Evolutionary conservation across 2,888 invertebrate species (phyloP), one percentile per base, ranked within the genome.

Genomic region (Eilema griseolum): DNA sequence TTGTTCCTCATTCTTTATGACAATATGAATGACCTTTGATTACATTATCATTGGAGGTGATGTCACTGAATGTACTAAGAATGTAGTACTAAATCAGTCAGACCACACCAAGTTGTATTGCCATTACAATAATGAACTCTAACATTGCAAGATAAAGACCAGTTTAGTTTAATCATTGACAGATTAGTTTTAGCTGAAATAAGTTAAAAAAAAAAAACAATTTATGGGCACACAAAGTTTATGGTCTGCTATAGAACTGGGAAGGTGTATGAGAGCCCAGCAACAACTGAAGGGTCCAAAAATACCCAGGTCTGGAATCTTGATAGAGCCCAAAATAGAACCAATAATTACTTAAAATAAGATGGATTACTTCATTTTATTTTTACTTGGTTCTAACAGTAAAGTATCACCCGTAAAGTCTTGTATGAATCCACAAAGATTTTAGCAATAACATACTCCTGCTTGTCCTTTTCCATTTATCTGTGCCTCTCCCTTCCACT

Each of bases 21-120:
- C 10, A n/a, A 52, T 52, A 52, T 52, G 52, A n/a, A n/a, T 52
- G 52, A 52, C 52, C 52, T 52, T n/a, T 52, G 52, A n/a, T 52
- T 52, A 46, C 11, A 52, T 52, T 52, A 52, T 52, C 52, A 52
- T n/a, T 52, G 8, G 2, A 52, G n/a, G 5, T 52, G 52, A 52
- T 20, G 52, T 52, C 52, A 52, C 7, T n/a, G 5, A n/a, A n/a
- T 52, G 10, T 52, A 16, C 52, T 52, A 52, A n/a, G n/a, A 52
- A 52, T 52, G 52, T n/a, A 52, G 52, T 52, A 52, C 20, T 52
- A 52, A 52, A 52, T n/a, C n/a, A 52, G 52, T 52, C 8, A n/a
- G 52, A 52, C 52, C 2, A 52, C 52, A 52, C 10, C n/a, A n/a
- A n/a, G 52, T 52, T 52, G n/a, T 52, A 8, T 46, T 33, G 41